Conservation (phyloP, 2,797 vertebrate genomes). For the Danio tinwini region DNA sequence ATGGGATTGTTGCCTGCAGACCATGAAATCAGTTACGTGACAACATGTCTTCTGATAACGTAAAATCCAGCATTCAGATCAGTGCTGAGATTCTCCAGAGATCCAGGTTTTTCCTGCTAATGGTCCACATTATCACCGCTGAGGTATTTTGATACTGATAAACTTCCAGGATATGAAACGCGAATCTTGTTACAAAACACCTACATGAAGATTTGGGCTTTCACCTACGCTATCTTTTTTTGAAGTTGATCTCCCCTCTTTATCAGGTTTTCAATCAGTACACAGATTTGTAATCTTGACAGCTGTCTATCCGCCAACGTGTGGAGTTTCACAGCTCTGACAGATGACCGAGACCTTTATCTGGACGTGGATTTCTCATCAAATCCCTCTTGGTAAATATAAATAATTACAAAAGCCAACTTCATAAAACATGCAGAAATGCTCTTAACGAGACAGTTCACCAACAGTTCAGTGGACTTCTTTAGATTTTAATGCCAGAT, state of each 20-base stretch:
- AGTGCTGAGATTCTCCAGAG: constrained; percentile 44
- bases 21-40: constrained; percentile 77
- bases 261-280: constrained; percentile 67
- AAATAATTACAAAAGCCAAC: background rate
- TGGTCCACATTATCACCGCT: constrained; percentile 27
- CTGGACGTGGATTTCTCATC: constrained; percentile 67
- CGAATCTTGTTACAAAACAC: constrained; percentile 41
- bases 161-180: constrained; percentile 40
- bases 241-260: constrained; percentile 67
- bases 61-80: constrained; percentile 46
- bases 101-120: constrained; percentile 31
- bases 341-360: constrained; percentile 58
- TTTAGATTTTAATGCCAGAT: too few species aligned
- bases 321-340: constrained; percentile 80
- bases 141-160: constrained; percentile 54
- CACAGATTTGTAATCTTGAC: constrained; percentile 74
- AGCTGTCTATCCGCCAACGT: constrained; percentile 72
- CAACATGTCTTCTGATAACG: constrained; percentile 66
- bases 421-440: too few species aligned
- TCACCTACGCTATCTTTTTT: constrained; percentile 68
- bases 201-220: constrained; percentile 33
- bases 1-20: constrained; percentile 78
- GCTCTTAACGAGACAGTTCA: too few species aligned
- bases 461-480: too few species aligned
- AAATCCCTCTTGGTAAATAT: constrained; percentile 57